These are phyloP conservation scores for Catonia carolina DNA, from an alignment of 2,888 invertebrate genomes.

Conservation along the genomic window DNA sequence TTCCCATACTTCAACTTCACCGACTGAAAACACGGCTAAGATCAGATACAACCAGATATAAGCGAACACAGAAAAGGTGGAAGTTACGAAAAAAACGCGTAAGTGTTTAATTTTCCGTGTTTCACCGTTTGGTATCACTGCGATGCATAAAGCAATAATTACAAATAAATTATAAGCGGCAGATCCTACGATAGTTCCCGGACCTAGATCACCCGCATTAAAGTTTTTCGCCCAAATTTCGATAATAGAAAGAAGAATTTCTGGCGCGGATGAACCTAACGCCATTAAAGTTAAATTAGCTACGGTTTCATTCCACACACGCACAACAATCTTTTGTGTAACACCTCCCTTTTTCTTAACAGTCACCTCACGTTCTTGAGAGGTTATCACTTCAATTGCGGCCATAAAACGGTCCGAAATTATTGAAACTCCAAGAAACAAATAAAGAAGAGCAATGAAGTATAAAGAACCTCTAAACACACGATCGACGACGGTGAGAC, in stretches of 20 bases:
- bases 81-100: constrained; percentile 95
- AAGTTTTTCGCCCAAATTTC: constrained; percentile 96
- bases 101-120: constrained; percentile 91
- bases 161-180: constrained; percentile 98
- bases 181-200: constrained; percentile 97
- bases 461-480: constrained; percentile 84
- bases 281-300: constrained; percentile 99
- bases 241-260: constrained; percentile 94
- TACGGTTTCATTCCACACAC: constrained; percentile 99
- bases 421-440: constrained; percentile 98
- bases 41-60: constrained; percentile 98
- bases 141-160: constrained; percentile 90
- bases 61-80: constrained; percentile 96
- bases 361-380: constrained; percentile 90
- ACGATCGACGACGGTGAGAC: constrained; percentile 67
- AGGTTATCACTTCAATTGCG: constrained; percentile 98
- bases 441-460: constrained; percentile 80
- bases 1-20: constrained; percentile 95
- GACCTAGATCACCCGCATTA: constrained; percentile 93
- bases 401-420: constrained; percentile 99
- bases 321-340: constrained; percentile 79
- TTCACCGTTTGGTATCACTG: constrained; percentile 85
- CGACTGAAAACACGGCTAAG: constrained; percentile 77
- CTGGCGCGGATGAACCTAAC: constrained; percentile 95
- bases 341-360: constrained; percentile 85